Percentiles rank a stretch among this genome's conserved stretches.
Conservation (phyloP, 2,797 vertebrate species). For the Atherinosoma microstoma region DNA sequence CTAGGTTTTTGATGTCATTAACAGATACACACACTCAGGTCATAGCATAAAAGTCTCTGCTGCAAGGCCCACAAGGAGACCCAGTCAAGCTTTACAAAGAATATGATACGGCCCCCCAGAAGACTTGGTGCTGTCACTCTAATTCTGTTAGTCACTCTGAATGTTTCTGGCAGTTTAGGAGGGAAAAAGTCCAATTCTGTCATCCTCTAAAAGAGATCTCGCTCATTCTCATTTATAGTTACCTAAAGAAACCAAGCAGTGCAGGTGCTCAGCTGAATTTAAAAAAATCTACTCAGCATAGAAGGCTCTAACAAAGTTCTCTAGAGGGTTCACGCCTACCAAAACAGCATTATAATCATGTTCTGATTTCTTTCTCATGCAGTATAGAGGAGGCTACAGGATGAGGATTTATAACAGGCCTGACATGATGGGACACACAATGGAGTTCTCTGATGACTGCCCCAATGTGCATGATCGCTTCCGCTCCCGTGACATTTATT, state of each 20-base stretch:
- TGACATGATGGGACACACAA: conserved; percentile 79
- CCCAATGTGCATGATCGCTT: conserved; percentile 81
- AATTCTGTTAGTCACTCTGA: conserved; percentile 73
- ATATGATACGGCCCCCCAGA: conserved; percentile 69
- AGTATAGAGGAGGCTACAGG: conserved; percentile 83
- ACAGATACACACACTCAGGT: conserved; percentile 71
- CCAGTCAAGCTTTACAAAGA: conserved; percentile 77
- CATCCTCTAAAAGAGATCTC: conserved; percentile 44
- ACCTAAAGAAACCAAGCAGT: conserved; percentile 27
- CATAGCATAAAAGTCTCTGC: conserved; percentile 70
- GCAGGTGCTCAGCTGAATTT: conserved; percentile 41
- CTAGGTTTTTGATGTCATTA: conserved; percentile 78
- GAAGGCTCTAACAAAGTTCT: conserved; percentile 13
- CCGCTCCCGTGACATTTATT: conserved; percentile 80
- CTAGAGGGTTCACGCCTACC: conserved; percentile 21
- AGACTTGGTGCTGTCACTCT: conserved; percentile 74
- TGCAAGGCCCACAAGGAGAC: conserved; percentile 79
- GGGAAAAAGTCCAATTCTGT: conserved; percentile 39
- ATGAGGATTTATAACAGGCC: conserved; percentile 85
- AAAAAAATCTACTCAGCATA: conserved; percentile 27
- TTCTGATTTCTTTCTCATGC: conserved; percentile 35
- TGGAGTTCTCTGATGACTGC: conserved; percentile 87
- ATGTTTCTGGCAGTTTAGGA: conserved; percentile 65
- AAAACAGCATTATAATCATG: conserved; percentile 30
- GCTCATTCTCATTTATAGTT: conserved; percentile 50